Percentiles rank a stretch among this genome's conserved stretches.
These are phyloP conservation scores for Apomyelois bistriatella DNA, from an alignment of 2,888 invertebrate species.

Conservation along the genomic window DNA sequence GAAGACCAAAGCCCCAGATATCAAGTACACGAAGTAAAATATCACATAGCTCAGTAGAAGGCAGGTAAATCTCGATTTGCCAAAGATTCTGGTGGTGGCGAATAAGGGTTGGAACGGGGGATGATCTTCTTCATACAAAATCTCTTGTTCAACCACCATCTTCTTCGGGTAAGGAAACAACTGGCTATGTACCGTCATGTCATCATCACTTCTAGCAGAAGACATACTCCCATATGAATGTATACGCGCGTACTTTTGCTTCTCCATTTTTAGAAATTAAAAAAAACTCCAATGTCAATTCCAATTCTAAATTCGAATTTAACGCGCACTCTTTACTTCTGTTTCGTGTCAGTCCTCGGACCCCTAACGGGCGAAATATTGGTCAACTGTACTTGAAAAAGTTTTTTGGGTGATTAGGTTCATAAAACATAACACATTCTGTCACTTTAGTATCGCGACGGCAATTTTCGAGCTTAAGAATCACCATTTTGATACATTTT, in stretches of 20 bases:
- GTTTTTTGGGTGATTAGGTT: conserved; percentile 69
- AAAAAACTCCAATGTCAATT: conserved; percentile 21
- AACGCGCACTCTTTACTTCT: conserved; percentile 18
- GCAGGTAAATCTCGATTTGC: conserved; percentile 75
- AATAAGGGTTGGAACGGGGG: conserved; percentile 68
- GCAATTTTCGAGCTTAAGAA: conserved; percentile 56
- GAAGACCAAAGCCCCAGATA: conserved; percentile 84
- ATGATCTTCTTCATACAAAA: conserved; percentile 68
- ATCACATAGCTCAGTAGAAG: conserved; percentile 76
- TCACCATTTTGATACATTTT: conserved; percentile 77
- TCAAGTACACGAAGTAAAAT: conserved; percentile 82
- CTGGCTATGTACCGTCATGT: conserved; percentile 72
- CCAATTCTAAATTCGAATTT: conserved; percentile 21
- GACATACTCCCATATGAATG: conserved; percentile 73
- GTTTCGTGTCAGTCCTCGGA: conserved; percentile 37
- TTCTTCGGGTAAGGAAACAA: conserved; percentile 66
- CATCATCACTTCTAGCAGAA: conserved; percentile 62
- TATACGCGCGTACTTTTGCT: conserved; percentile 50
- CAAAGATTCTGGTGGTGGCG: conserved; percentile 66
- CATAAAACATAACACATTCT: conserved; percentile 62
- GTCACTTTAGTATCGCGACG: conserved; percentile 59
- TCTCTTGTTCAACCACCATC: conserved; percentile 60
- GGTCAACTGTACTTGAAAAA: conserved; percentile 79
- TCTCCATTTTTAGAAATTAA: conserved; percentile 41
- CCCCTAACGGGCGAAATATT: conserved; percentile 42